These are phyloP conservation scores for Liodrosophila aerea DNA, from an alignment of 2,888 invertebrate species.

Conservation along the genomic window DNA sequence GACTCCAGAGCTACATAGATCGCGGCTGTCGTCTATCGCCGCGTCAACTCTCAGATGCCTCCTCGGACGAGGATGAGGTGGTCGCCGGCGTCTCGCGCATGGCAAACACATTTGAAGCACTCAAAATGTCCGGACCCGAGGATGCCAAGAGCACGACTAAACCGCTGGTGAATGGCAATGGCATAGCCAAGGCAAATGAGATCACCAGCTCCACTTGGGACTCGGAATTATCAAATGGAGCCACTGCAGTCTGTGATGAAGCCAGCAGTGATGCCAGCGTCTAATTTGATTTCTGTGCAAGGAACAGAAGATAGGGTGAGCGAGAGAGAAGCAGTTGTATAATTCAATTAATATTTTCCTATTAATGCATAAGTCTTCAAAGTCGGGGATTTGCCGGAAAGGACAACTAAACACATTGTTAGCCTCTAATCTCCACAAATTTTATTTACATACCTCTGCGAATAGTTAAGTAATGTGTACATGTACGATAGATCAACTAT, in stretches of 20 bases:
- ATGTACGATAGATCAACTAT: background rate
- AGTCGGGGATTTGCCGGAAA: background rate
- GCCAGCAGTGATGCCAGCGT: constrained; percentile 12
- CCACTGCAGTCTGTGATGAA: constrained; percentile 23
- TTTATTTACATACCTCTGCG: constrained; percentile 2
- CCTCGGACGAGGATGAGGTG: constrained; percentile 84
- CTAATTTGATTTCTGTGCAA: background rate
- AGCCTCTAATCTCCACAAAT: constrained; percentile 27
- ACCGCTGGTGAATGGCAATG: constrained; percentile 11
- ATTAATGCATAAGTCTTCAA: constrained; percentile 1
- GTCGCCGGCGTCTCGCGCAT: constrained; percentile 20
- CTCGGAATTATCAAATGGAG: constrained; percentile 27
- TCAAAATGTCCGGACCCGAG: constrained; percentile 20
- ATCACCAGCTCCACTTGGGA: constrained; percentile 9
- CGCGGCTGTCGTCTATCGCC: constrained; percentile 90
- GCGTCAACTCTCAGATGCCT: constrained; percentile 88
- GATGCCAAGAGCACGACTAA: constrained; percentile 7
- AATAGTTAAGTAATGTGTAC: constrained; percentile 9
- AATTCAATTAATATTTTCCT: constrained; percentile 3
- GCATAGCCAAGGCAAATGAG: constrained; percentile 3
- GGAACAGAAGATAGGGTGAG: background rate
- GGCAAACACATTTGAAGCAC: constrained; percentile 20
- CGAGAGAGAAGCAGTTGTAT: background rate
- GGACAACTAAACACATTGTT: constrained; percentile 1
- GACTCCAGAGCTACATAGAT: constrained; percentile 88